A percentile compares a stretch with the other conserved stretches of the same genome.
Conservation (phyloP, 37 sponge, comb jelly and placozoan species). For the Amphimedon queenslandica region DNA sequence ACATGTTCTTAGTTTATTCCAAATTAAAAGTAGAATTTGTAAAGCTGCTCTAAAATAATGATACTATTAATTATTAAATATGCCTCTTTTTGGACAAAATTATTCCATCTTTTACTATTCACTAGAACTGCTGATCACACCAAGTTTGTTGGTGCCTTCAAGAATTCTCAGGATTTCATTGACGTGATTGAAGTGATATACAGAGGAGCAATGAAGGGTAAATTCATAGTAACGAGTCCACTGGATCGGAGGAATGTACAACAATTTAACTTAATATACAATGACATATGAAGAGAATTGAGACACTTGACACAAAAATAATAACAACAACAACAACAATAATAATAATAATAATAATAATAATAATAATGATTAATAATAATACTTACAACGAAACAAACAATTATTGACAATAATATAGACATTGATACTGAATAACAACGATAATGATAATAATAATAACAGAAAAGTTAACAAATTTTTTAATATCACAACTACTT, state of each 20-base stretch:
- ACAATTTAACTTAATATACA: slow-evolving; percentile 73
- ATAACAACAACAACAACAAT: neutral
- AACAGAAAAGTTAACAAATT: neutral
- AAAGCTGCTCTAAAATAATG: no score
- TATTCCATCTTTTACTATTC: no score
- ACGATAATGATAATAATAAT: slow-evolving; percentile 1
- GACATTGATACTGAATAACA: neutral
- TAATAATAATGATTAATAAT: neutral
- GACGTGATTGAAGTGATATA: slow-evolving; percentile 85
- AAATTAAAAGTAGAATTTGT: no score
- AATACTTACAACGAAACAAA: neutral
- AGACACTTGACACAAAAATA: neutral
- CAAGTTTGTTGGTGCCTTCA: slow-evolving; percentile 84
- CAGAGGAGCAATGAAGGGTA: slow-evolving; percentile 92
- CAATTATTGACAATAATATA: neutral
- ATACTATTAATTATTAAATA: no score
- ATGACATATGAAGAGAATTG: slow-evolving; percentile 56
- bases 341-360: neutral
- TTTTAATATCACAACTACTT: no score
- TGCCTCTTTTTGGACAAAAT: no score
- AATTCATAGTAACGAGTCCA: slow-evolving; percentile 80
- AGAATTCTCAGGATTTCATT: slow-evolving; percentile 76
- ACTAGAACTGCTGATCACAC: slow-evolving; percentile 71
- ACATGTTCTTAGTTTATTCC: no score
- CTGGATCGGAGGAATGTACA: slow-evolving; percentile 64